Evolutionary conservation across 2,113 vertebrate species (phyloP).

Genomic region (Antechinus stuartii): DNA sequence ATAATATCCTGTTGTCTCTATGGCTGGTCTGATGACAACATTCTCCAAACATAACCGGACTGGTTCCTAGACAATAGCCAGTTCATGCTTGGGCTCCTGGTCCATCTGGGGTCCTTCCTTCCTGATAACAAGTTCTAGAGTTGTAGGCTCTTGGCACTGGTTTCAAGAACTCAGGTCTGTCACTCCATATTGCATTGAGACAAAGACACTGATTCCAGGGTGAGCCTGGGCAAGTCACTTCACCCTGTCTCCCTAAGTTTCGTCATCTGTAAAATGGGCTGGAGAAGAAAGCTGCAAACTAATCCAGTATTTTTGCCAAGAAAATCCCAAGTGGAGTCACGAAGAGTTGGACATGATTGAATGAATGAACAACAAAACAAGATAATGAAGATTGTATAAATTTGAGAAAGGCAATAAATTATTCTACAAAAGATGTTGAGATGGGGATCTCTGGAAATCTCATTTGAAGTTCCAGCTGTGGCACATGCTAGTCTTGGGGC

Average conservation of each 20-base stretch:
- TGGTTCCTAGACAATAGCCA: not conserved
- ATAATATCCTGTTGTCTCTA: not conserved
- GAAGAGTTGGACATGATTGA: too few species aligned
- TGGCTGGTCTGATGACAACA: not conserved
- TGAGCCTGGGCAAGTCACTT: too few species aligned
- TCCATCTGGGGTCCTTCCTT: not conserved
- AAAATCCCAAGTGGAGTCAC: too few species aligned
- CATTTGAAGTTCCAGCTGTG: not conserved
- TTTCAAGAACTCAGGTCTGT: not conserved
- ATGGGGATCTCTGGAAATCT: too few species aligned
- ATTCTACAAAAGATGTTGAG: not conserved
- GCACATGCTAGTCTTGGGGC: not conserved
- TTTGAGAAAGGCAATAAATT: not conserved
- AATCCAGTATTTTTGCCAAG: too few species aligned
- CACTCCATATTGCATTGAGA: not conserved
- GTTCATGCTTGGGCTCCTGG: not conserved
- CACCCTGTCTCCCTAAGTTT: too few species aligned
- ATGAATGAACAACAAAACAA: not conserved
- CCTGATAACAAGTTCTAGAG: not conserved
- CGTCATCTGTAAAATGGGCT: too few species aligned
- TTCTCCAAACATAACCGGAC: not conserved
- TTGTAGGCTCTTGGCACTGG: not conserved
- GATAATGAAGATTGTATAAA: not conserved
- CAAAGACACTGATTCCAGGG: not conserved
- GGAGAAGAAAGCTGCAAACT: too few species aligned